These are phyloP conservation scores for Agrenia bidenticulata DNA, from an alignment of 2,888 invertebrate species.

Conservation along the genomic window DNA sequence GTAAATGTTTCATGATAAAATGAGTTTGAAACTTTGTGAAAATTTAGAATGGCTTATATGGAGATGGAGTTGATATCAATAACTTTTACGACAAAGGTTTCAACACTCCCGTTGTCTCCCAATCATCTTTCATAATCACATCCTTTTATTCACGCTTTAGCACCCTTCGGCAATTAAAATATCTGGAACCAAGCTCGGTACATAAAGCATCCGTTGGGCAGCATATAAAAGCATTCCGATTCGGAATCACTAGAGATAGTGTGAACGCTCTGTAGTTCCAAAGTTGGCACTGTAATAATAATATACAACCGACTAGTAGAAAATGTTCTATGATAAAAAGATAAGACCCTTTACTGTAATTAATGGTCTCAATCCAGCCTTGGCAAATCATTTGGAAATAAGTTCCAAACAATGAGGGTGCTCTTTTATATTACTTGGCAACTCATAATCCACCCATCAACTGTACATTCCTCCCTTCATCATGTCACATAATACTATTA, in stretches of 20 bases:
- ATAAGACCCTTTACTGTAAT: constrained; percentile 12
- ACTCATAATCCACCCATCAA: constrained; percentile 10
- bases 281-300: constrained; percentile 9
- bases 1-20: constrained; percentile 18
- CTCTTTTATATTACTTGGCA: constrained; percentile 1
- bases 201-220: not conserved
- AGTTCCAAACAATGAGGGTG: constrained; percentile 14
- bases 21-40: constrained; percentile 1
- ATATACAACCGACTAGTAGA: not conserved
- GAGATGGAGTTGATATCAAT: constrained; percentile 10
- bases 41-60: not conserved
- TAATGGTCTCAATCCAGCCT: constrained; percentile 19
- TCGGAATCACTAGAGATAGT: too few species aligned
- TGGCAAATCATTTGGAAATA: constrained; percentile 24
- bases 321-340: constrained; percentile 18
- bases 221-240: too few species aligned
- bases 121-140: constrained; percentile 20
- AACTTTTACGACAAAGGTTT: constrained; percentile 3
- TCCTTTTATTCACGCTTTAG: constrained; percentile 18
- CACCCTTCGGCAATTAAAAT: constrained; percentile 8
- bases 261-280: not conserved
- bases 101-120: constrained; percentile 2
- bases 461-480: constrained; percentile 8
- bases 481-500: too few species aligned
- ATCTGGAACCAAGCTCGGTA: not conserved